phyloP scores from a whole-genome alignment of 1,140 invertebrate species.

The Conus betulinus region DNA sequence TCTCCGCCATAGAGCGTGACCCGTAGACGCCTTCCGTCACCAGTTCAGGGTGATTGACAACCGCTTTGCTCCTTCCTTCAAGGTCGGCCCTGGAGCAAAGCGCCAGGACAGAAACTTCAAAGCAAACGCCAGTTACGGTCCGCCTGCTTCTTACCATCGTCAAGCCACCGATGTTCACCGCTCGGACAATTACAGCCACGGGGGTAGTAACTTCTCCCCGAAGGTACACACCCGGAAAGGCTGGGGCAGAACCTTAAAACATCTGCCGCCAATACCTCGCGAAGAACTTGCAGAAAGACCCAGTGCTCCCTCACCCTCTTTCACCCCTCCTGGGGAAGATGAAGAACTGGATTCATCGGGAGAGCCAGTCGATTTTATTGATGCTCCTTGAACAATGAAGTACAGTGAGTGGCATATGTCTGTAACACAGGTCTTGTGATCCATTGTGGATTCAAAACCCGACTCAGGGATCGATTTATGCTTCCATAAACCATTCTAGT shows the following conservation, averaged over 20 bases:
- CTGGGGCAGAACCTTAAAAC: slow-evolving; percentile 34
- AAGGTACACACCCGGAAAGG: slow-evolving; percentile 7
- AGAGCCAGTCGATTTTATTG: slow-evolving; percentile 55
- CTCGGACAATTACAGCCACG: slow-evolving; percentile 31
- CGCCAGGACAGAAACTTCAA: not conserved
- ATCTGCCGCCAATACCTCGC: slow-evolving; percentile 46
- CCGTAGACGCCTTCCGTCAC: not conserved
- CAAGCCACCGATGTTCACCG: slow-evolving; percentile 16
- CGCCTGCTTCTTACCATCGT: slow-evolving; percentile 4
- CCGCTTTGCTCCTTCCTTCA: not conserved
- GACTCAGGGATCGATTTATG: too few relatives aligned
- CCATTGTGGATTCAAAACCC: too few relatives aligned
- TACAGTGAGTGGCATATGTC: not conserved
- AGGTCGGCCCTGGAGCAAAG: not conserved
- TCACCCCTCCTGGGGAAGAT: slow-evolving; percentile 46
- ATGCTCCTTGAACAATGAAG: slow-evolving; percentile 32
- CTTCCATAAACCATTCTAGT: too few relatives aligned
- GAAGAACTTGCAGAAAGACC: slow-evolving; percentile 48
- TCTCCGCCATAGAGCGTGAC: slow-evolving; percentile 38
- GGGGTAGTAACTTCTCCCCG: not conserved
- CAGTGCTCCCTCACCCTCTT: slow-evolving; percentile 51
- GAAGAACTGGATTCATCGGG: slow-evolving; percentile 43
- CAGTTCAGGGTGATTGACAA: not conserved
- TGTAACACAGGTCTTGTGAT: too few relatives aligned
- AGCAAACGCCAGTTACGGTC: not conserved